phyloP scores from a whole-genome alignment of 2,888 invertebrate genomes.

The Luperina nickerlii region DNA sequence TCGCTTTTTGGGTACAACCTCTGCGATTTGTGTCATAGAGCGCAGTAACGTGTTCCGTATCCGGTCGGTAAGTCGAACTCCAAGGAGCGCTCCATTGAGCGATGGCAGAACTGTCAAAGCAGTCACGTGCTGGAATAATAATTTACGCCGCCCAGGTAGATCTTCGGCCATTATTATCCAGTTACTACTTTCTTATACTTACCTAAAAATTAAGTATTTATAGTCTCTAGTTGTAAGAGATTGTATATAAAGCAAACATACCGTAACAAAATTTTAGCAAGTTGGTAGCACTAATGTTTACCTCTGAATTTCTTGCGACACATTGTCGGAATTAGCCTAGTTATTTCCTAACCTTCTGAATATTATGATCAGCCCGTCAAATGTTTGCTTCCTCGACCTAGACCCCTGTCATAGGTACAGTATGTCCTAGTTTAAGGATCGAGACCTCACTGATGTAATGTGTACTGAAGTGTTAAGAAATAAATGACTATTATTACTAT shows the following conservation, averaged over 20 bases:
- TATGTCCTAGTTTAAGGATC: too few species aligned
- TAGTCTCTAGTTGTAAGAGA: not conserved
- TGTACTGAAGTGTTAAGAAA: too few species aligned
- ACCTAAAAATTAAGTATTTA: not conserved
- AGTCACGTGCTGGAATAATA: not conserved
- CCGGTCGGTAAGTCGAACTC: too few species aligned
- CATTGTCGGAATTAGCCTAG: not conserved
- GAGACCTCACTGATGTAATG: too few species aligned
- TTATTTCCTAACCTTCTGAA: not conserved
- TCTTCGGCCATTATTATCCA: not conserved
- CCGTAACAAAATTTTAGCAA: not conserved
- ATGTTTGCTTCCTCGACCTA: not conserved
- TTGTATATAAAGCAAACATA: not conserved
- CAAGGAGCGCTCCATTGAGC: too few species aligned
- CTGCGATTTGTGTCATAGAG: too few species aligned
- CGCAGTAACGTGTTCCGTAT: too few species aligned
- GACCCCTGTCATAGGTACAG: too few species aligned
- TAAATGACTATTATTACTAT: too few species aligned
- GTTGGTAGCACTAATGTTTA: not conserved
- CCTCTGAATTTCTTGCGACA: not conserved
- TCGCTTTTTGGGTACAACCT: too few species aligned
- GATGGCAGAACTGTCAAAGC: too few species aligned
- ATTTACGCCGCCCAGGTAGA: not conserved
- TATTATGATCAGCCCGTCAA: not conserved
- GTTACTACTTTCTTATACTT: not conserved